Evolutionary conservation across 1,140 invertebrate species (phyloP).

Genomic region (Panulirus ornatus): DNA sequence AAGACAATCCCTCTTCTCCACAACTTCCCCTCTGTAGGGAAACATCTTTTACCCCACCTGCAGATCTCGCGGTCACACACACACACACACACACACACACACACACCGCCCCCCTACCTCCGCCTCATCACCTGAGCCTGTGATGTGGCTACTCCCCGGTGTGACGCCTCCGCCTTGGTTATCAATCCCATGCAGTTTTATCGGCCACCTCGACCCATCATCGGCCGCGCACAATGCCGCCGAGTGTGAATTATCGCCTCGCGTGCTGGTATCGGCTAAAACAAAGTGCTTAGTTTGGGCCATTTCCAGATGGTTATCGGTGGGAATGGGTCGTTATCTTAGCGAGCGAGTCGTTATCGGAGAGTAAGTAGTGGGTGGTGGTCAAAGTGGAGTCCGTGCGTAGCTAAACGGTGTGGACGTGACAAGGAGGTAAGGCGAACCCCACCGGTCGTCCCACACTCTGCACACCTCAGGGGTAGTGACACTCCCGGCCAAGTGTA

Average conservation of each 20-base stretch:
- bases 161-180: constrained; percentile 1
- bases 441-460: too few species aligned
- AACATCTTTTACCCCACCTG: too few species aligned
- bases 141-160: not conserved
- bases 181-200: constrained; percentile 37
- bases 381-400: constrained; percentile 3
- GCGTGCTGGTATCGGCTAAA: constrained; percentile 49
- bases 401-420: constrained; percentile 27
- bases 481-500: too few species aligned
- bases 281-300: constrained; percentile 57
- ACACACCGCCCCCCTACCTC: not conserved
- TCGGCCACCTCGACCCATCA: not conserved
- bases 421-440: too few species aligned
- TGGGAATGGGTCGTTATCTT: constrained; percentile 14
- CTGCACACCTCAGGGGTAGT: too few species aligned
- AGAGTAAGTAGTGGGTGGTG: constrained; percentile 44
- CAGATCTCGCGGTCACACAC: too few species aligned
- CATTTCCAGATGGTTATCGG: constrained; percentile 57
- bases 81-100: too few species aligned
- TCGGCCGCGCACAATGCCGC: constrained; percentile 6
- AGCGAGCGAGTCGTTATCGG: constrained; percentile 26
- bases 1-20: too few species aligned
- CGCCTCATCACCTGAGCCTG: not conserved
- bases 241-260: constrained; percentile 34
- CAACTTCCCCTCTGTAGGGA: too few species aligned